phyloP scores from a whole-genome alignment of 2,888 invertebrate species.

The Tetropium fuscum region DNA sequence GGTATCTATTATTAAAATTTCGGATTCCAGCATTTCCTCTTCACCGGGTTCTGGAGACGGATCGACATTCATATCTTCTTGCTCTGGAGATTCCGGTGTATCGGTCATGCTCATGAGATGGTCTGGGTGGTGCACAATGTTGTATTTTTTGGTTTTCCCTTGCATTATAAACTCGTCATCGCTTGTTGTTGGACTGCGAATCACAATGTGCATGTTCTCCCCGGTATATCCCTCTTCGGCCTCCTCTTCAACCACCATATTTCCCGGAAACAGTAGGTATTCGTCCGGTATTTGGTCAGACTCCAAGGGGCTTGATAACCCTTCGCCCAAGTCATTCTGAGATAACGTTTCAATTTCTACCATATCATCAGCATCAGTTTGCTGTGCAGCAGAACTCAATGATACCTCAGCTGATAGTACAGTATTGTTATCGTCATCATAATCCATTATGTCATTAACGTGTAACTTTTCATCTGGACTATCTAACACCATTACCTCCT shows the following conservation, averaged over 20 bases:
- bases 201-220: constrained; percentile 55
- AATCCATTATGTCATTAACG: constrained; percentile 70
- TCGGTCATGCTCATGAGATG: constrained; percentile 66
- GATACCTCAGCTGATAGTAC: constrained; percentile 72
- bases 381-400: constrained; percentile 70
- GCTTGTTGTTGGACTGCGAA: constrained; percentile 65
- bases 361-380: constrained; percentile 71
- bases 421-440: constrained; percentile 71
- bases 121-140: constrained; percentile 62
- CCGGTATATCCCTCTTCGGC: constrained; percentile 57
- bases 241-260: constrained; percentile 70
- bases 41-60: constrained; percentile 66
- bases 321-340: constrained; percentile 69
- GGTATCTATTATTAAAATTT: constrained; percentile 74
- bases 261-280: constrained; percentile 74
- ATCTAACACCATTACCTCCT: constrained; percentile 52
- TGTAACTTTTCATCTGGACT: constrained; percentile 64
- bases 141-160: constrained; percentile 59
- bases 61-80: constrained; percentile 66
- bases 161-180: constrained; percentile 64
- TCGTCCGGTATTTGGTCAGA: constrained; percentile 71
- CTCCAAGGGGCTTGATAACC: constrained; percentile 73
- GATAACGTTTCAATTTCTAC: constrained; percentile 71
- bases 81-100: constrained; percentile 69
- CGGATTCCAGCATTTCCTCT: constrained; percentile 69